Conservation (phyloP, 2,888 invertebrate genomes). For the Oxyteleia sp. region DNA sequence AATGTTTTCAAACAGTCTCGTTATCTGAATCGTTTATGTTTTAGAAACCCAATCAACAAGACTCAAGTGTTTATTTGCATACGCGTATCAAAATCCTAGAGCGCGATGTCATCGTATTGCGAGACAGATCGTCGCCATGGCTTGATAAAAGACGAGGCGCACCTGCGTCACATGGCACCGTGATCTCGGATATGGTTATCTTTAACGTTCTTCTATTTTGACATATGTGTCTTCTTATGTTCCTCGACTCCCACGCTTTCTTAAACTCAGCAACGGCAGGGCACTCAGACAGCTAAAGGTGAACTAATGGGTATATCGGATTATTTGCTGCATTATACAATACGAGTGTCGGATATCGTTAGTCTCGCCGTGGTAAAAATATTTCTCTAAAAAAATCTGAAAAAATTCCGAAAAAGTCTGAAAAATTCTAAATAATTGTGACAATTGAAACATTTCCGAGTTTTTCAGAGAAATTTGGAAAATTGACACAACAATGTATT, state of each 20-base stretch:
- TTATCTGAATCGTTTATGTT: conserved; percentile 17
- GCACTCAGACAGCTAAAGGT: conserved; percentile 39
- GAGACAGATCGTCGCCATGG: conserved; percentile 83
- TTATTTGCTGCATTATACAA: conserved; percentile 84
- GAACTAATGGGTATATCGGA: conserved; percentile 78
- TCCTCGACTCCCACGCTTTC: conserved; percentile 62
- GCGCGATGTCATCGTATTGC: conserved; percentile 78
- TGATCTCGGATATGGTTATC: conserved; percentile 30
- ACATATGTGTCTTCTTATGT: conserved; percentile 54
- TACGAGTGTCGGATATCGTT: conserved; percentile 81
- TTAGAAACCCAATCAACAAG: conserved; percentile 19
- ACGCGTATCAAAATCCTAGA: conserved; percentile 23
- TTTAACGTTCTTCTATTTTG: conserved; percentile 55
- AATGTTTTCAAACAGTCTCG: conserved; percentile 15
- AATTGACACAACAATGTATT: too few relatives aligned
- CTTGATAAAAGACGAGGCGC: conserved; percentile 76
- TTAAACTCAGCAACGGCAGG: conserved; percentile 45
- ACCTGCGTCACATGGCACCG: conserved; percentile 66
- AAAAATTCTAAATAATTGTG: too few relatives aligned
- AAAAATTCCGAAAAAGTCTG: too few relatives aligned
- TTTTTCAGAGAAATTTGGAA: too few relatives aligned
- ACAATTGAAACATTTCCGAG: too few relatives aligned
- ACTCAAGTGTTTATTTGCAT: conserved; percentile 25
- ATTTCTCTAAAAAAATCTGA: too few relatives aligned
- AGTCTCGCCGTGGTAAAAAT: too few relatives aligned